Conservation (phyloP, 2,888 invertebrate species). For the Panzeria rudis region DNA sequence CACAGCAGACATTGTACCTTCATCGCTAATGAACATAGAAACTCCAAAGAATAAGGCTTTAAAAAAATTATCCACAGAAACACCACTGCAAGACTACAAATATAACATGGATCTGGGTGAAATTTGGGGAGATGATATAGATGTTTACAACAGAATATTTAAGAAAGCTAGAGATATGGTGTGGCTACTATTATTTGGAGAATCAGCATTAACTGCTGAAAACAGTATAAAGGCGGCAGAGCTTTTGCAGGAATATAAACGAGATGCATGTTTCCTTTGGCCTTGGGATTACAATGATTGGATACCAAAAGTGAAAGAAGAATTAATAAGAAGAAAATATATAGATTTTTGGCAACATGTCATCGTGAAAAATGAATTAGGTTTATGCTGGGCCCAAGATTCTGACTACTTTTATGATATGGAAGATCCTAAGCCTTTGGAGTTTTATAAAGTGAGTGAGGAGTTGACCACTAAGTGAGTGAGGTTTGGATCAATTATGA, state of each 20-base stretch:
- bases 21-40: background rate
- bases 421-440: slow-evolving; percentile 75
- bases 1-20: background rate
- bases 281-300: slow-evolving; percentile 81
- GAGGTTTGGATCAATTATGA: no score
- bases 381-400: slow-evolving; percentile 79
- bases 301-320: slow-evolving; percentile 79
- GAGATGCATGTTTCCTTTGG: slow-evolving; percentile 81
- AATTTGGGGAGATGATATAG: slow-evolving; percentile 75
- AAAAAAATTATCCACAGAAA: slow-evolving; percentile 55
- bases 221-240: slow-evolving; percentile 74
- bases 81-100: slow-evolving; percentile 70
- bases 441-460: slow-evolving; percentile 78
- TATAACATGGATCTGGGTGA: slow-evolving; percentile 75
- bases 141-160: slow-evolving; percentile 68
- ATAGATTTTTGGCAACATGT: slow-evolving; percentile 80
- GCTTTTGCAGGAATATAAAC: slow-evolving; percentile 79
- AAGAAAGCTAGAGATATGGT: slow-evolving; percentile 64
- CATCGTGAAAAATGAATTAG: slow-evolving; percentile 78
- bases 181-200: slow-evolving; percentile 74
- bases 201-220: slow-evolving; percentile 32
- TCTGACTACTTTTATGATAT: slow-evolving; percentile 79
- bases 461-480: no score
- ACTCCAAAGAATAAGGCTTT: background rate
- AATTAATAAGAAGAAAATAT: slow-evolving; percentile 77